Evolutionary conservation across 1,140 invertebrate genomes (phyloP).

Genomic region (Diorhabda elongata): DNA sequence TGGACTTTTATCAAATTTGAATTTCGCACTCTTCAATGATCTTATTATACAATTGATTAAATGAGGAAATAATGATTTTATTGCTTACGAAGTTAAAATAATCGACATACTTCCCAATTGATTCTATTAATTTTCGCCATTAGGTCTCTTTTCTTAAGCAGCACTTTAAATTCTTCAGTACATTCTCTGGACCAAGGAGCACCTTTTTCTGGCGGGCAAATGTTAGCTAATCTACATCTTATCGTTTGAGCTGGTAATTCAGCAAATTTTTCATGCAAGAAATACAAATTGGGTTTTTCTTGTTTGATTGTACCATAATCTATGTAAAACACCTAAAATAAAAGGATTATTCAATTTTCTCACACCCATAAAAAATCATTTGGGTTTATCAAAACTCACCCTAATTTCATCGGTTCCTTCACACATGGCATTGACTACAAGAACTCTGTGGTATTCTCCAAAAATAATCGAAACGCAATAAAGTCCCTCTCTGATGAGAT

Average conservation of each 20-base stretch:
- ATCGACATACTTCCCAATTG: constrained; percentile 20
- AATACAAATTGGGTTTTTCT: constrained; percentile 29
- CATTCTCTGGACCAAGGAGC: constrained; percentile 27
- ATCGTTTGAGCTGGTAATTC: constrained; percentile 35
- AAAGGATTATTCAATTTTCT: neutral
- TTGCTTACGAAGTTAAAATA: too few relatives aligned
- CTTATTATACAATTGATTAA: too few relatives aligned
- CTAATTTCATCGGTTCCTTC: constrained; percentile 22
- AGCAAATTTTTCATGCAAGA: constrained; percentile 29
- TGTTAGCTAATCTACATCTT: constrained; percentile 31
- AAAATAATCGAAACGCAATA: constrained; percentile 31
- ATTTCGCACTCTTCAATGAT: too few relatives aligned
- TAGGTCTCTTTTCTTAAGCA: constrained; percentile 23
- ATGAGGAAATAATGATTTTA: too few relatives aligned
- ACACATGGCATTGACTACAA: constrained; percentile 27
- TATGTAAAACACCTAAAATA: constrained; percentile 33
- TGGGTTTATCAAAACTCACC: constrained; percentile 22
- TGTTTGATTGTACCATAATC: constrained; percentile 38
- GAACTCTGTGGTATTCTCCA: constrained; percentile 34
- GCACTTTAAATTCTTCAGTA: constrained; percentile 20
- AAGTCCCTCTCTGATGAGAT: constrained; percentile 27
- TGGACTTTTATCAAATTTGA: too few relatives aligned
- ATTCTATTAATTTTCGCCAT: constrained; percentile 33
- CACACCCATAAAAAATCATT: neutral
- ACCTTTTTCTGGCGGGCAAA: constrained; percentile 26